Evolutionary conservation across 2,888 invertebrate genomes (phyloP).

Genomic region (Ariolimax columbianus): DNA sequence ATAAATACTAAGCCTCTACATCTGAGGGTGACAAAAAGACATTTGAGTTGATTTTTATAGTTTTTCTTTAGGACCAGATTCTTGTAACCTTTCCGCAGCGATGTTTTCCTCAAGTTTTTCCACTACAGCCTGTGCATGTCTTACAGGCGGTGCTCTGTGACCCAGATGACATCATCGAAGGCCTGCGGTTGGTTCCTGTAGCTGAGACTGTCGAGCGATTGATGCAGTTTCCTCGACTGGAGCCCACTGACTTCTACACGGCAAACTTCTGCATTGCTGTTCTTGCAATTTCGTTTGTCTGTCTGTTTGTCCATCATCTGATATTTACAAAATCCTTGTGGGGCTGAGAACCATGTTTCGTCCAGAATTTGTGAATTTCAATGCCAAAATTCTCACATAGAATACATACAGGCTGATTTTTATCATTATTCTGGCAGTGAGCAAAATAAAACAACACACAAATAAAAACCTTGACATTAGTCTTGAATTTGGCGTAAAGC

Average conservation of each 20-base stretch:
- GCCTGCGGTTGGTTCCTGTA: slow-evolving; percentile 36
- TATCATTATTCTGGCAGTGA: too few species aligned
- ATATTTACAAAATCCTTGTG: neutral
- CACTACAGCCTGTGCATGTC: slow-evolving; percentile 35
- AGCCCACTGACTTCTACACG: slow-evolving; percentile 38
- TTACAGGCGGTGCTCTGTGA: slow-evolving; percentile 47
- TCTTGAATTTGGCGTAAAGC: too few species aligned
- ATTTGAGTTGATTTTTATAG: too few species aligned
- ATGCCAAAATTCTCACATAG: too few species aligned
- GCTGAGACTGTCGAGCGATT: slow-evolving; percentile 36
- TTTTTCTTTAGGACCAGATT: too few species aligned
- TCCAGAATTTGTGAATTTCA: too few species aligned
- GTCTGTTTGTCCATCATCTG: neutral
- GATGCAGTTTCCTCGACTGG: slow-evolving; percentile 18
- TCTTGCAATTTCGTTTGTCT: slow-evolving; percentile 22
- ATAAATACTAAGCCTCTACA: too few species aligned
- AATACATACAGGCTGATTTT: too few species aligned
- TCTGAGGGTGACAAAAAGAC: too few species aligned
- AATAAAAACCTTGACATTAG: too few species aligned
- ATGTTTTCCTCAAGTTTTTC: neutral
- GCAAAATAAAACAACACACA: too few species aligned
- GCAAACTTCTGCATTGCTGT: slow-evolving; percentile 49
- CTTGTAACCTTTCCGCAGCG: too few species aligned
- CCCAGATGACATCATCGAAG: slow-evolving; percentile 48
- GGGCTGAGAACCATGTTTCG: neutral